Conservation (phyloP, 2,797 vertebrate species). For the Cuniculus paca region DNA sequence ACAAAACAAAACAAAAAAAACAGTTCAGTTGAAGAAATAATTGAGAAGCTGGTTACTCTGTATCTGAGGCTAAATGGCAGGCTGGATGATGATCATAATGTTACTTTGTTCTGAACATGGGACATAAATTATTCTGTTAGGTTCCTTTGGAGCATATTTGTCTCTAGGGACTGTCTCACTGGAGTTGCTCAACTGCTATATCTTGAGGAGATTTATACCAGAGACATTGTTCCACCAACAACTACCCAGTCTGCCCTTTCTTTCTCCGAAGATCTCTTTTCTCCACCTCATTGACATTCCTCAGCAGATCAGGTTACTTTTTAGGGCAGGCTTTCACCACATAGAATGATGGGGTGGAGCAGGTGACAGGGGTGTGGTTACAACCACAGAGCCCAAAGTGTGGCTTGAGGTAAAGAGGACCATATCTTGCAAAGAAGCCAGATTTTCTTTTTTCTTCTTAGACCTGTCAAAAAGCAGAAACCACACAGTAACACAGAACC, state of each 20-base stretch:
- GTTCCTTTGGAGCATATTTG: background rate
- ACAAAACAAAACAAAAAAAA: too few relatives aligned
- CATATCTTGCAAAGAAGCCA: background rate
- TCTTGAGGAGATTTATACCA: background rate
- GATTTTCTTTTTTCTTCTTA: background rate
- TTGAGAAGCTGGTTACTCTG: background rate
- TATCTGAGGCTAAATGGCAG: background rate
- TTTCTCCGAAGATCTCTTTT: background rate
- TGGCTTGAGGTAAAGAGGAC: too few relatives aligned
- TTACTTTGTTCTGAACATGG: background rate
- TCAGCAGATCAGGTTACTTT: background rate
- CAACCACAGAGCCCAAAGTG: background rate
- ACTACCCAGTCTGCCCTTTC: background rate
- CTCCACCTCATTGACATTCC: background rate
- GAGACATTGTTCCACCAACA: background rate
- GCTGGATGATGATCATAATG: background rate
- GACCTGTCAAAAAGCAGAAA: constrained; percentile 18
- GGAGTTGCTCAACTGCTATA: background rate
- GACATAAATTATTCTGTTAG: background rate
- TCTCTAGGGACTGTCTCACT: background rate
- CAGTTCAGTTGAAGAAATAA: background rate
- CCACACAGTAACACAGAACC: background rate
- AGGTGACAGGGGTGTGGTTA: background rate
- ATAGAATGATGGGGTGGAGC: background rate
- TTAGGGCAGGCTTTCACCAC: background rate